phyloP scores from a whole-genome alignment of 2,797 vertebrate genomes.

The Urocyon cinereoargenteus region DNA sequence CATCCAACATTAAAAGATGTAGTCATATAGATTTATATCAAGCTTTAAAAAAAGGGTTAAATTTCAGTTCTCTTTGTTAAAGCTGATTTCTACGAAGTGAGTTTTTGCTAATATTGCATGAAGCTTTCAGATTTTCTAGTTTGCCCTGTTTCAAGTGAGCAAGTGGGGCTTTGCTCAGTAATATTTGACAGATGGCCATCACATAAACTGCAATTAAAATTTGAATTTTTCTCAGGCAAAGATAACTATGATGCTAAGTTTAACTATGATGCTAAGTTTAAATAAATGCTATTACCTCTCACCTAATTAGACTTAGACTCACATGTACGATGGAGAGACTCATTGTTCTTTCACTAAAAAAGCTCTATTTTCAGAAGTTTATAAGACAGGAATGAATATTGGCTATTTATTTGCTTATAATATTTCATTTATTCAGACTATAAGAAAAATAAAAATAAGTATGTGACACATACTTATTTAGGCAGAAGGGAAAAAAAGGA shows the following conservation, averaged over 20 bases:
- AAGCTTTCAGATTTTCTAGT: not conserved
- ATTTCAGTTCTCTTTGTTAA: not conserved
- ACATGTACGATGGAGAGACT: not conserved
- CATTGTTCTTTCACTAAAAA: not conserved
- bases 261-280: constrained; percentile 43
- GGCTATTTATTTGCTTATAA: not conserved
- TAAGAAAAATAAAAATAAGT: not conserved
- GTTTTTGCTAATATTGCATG: not conserved
- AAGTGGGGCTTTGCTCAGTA: constrained; percentile 65
- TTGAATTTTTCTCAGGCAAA: constrained; percentile 55
- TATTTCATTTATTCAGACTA: not conserved
- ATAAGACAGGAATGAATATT: constrained; percentile 11
- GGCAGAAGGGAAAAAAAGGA: not conserved
- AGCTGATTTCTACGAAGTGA: not conserved
- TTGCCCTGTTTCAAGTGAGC: constrained; percentile 36
- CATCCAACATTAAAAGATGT: not conserved
- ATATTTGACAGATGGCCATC: constrained; percentile 67
- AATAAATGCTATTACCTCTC: constrained; percentile 62
- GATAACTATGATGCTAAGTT: constrained; percentile 22
- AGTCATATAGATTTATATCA: not conserved
- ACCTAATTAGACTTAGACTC: constrained; percentile 31
- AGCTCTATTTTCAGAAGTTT: not conserved
- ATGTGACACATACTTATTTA: not conserved
- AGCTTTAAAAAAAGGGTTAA: not conserved
- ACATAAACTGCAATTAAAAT: constrained; percentile 71